Base-by-base conservation (phyloP, 2,113 vertebrate genomes). In the Cynoglossus semilaevis region DNA sequence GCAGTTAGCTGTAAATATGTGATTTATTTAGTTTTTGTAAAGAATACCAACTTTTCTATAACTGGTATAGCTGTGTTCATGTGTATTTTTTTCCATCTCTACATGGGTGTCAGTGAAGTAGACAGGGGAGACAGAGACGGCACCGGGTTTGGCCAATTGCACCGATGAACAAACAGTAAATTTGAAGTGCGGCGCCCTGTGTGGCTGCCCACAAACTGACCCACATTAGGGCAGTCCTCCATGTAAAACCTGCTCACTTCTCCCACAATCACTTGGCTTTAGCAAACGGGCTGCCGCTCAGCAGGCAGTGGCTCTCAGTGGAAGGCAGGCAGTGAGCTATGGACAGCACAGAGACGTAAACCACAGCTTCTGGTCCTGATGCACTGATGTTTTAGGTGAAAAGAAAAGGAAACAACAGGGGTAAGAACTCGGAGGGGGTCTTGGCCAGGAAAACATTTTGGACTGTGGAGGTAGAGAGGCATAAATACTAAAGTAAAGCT, bases 371-470 rank as follows among this genome's bases (percentile, higher is more conserved):
- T 77, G 73, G 47, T 68, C 53, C 60, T 82, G 85, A 88, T 73
- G 78, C 82, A 84, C 78, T 72, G 84, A 84, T 90, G 86, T 85
- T 88, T 81, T 72, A 82, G 70, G 70, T 77, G 80, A 76, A 74
- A 77, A 84, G 77, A 82, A 75, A 79, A 58, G 67, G 77, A 87
- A 81, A 83, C 63, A 80, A 82, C 86, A 84, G 84, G 77, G 79
- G 75, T 73, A 70, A 67, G 76, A 78, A n/a, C 70, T 49, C 76
- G 64, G 71, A 84, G 79, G 75, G 76, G 78, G 80, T 56, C 58
- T 55, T 5, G 42, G 42, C 48, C 63, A 63, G 74, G 70, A 83
- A 85, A 87, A 80, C 60, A 77, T 81, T 75, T 80, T 77, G 41
- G 71, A 80, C 67, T 74, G 75, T 68, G 58, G 80, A 82, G 73